A percentile compares a stretch with the other conserved stretches of the same genome.
phyloP scores from a whole-genome alignment of 2,113 vertebrate species.

The Cyphomyrus plagiostoma region DNA sequence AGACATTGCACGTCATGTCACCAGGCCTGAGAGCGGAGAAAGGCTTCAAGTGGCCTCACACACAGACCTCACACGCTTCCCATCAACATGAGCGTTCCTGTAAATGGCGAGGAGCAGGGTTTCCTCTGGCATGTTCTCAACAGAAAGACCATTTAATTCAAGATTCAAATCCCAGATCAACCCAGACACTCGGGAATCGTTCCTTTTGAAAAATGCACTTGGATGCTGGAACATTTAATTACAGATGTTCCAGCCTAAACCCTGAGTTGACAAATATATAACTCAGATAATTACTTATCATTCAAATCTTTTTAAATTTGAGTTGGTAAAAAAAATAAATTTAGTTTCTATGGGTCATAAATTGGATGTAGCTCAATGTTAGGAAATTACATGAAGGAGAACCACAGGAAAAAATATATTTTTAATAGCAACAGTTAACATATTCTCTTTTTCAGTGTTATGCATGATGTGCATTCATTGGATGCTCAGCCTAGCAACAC shows the following conservation, averaged over 20 bases:
- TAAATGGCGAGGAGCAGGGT: neutral
- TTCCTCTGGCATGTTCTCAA: neutral
- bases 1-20: neutral
- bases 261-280: neutral
- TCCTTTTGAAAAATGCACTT: neutral
- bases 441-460: neutral
- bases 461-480: neutral
- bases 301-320: neutral
- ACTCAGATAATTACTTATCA: neutral
- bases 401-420: neutral
- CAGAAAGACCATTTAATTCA: neutral
- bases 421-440: neutral
- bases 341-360: neutral
- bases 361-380: neutral
- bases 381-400: neutral
- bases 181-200: neutral
- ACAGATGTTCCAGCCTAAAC: conserved; percentile 3
- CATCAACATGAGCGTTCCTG: neutral
- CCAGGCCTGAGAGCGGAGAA: neutral
- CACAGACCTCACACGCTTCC: too few species aligned
- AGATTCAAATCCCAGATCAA: neutral
- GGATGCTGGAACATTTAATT: conserved; percentile 9
- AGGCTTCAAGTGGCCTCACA: neutral
- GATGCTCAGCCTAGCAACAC: neutral
- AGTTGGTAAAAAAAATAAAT: neutral